A percentile compares a stretch with the other conserved stretches of the same genome.
Evolutionary conservation across 2,113 vertebrate species (phyloP).

Genomic region (Alexandromys fortis): DNA sequence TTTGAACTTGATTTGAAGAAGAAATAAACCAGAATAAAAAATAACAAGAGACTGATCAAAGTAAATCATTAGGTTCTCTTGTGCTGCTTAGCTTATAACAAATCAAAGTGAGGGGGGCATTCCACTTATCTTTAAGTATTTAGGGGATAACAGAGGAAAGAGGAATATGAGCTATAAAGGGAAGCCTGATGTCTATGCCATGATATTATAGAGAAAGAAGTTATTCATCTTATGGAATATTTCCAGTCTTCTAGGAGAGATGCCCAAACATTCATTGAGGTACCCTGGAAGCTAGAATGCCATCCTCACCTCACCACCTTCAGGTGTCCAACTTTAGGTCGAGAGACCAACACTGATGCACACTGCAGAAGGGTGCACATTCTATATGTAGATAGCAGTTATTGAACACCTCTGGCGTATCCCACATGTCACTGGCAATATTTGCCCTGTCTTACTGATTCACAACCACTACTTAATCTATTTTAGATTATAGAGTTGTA

Average conservation of each 20-base stretch:
- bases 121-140: not conserved
- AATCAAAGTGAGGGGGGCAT: not conserved
- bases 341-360: not conserved
- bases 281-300: not conserved
- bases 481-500: not conserved
- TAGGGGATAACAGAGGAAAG: not conserved
- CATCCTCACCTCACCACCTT: not conserved
- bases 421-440: no score
- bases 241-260: not conserved
- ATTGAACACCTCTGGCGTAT: not conserved
- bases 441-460: not conserved
- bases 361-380: not conserved
- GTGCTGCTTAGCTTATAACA: slow-evolving; percentile 11
- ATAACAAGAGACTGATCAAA: slow-evolving; percentile 16
- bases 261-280: not conserved
- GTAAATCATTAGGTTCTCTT: not conserved
- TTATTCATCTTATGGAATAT: not conserved
- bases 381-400: not conserved
- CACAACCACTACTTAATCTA: not conserved
- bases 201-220: not conserved
- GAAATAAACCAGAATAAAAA: slow-evolving; percentile 44
- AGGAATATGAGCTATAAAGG: not conserved
- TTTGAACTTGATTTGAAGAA: slow-evolving; percentile 24
- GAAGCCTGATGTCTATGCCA: not conserved
- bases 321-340: not conserved